Evolutionary conservation across 1,140 invertebrate species (phyloP), one percentile per base, ranked within the genome.

Genomic region (Brachystomella parvula): DNA sequence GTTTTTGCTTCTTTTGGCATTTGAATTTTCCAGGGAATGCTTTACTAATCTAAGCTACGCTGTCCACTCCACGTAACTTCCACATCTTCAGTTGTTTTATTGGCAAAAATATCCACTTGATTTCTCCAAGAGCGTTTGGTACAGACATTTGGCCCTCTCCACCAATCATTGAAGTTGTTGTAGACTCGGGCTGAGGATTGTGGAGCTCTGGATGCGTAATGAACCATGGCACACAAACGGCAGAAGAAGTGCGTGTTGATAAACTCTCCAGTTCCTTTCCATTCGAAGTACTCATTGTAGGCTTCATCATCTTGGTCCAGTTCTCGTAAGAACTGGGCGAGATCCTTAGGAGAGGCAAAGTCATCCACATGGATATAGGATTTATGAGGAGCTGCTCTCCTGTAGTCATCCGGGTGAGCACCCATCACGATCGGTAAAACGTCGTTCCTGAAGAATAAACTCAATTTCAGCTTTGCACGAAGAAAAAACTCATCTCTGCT

Each of bases 211-310:
- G n/a, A n/a, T n/a, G 68, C 83, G 67, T 89, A 89, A 76, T 96
- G 92, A 29, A 94, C 77, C 83, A 94, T 86, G 2, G 92, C 86
- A 78, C 95, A 98, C 21, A 98, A 82, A 1, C 94, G 85, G 76
- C 94, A 98, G 87, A 93, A 96, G 78, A 95, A 97, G 75, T 87
- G 91, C 21, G 92, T 96, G 78, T 95, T 94, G 72, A 96, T 89
- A 75, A 96, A 94, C 76, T 94, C 89, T 0, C 93, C 93, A 0
- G 90, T 93, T 31, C 89, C 89, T 80, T 92, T 90, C 84, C 86
- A 90, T 67, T 86, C 85, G 77, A 96, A 96, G 77, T 96, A 96
- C 19, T 89, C 88, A 78, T 96, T 96, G 78, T 96, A 96, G 0
- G 92, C 79, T 19, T 86, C 84, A 75, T 94, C 89, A 76, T 96